Evolutionary conservation across 2,888 invertebrate species (phyloP).

Genomic region (Clanis bilineata): DNA sequence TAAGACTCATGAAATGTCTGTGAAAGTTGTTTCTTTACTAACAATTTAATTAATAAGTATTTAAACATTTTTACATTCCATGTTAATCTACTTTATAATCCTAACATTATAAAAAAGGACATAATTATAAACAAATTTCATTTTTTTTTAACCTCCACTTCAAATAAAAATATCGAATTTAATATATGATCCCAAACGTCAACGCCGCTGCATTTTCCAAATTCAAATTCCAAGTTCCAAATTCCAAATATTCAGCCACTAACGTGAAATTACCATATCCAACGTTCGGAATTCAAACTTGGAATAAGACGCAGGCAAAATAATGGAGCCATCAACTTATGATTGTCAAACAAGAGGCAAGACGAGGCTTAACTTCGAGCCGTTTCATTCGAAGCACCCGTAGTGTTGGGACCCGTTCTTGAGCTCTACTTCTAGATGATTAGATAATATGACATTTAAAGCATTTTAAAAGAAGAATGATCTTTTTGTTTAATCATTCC

Average conservation of each 20-base stretch:
- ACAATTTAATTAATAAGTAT: no score
- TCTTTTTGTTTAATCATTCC: no score
- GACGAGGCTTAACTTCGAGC: constrained; percentile 56
- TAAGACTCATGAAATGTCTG: no score
- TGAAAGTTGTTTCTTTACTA: no score
- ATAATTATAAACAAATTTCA: no score
- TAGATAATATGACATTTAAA: background rate
- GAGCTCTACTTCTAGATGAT: background rate
- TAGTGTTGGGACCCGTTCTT: constrained; percentile 35
- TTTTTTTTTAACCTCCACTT: background rate
- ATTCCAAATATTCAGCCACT: constrained; percentile 18
- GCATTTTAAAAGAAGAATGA: no score
- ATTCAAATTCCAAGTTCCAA: constrained; percentile 14
- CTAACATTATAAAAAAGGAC: no score
- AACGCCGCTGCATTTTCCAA: constrained; percentile 8
- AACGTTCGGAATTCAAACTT: constrained; percentile 32
- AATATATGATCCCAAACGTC: background rate
- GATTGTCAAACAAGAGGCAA: constrained; percentile 68
- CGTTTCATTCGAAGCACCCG: constrained; percentile 43
- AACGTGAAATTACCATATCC: constrained; percentile 28
- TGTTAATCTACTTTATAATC: no score
- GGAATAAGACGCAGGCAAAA: constrained; percentile 56
- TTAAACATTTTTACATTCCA: no score
- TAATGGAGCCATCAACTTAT: constrained; percentile 62
- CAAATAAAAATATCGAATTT: background rate